Base-by-base conservation (phyloP, 2,113 vertebrate genomes). In the Phalacrocorax pelagicus region DNA sequence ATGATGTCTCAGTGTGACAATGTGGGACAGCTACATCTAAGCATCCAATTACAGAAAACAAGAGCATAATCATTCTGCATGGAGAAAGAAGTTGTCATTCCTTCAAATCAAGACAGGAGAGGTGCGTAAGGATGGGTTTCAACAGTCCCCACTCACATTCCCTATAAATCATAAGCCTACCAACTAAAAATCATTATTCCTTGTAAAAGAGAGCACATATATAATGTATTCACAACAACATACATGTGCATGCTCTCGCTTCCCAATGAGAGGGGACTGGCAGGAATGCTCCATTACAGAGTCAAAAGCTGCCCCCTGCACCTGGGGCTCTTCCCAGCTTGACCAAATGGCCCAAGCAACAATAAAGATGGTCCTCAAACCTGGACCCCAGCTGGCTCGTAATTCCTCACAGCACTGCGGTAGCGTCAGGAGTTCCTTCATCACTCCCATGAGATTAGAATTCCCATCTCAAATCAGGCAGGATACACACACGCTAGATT, bases 391-490 rank as follows among this genome's bases (percentile, higher is more conserved):
- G 86, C 83, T 96, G 88, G 55, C 51, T 92, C 3, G 0, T 63
- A 42, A 87, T 74, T 91, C 69, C 10, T 9, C 4, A 1, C 67
- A 81, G 80, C 15, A 3, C 71, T 38, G 52, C 3, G 0, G 61
- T 1, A 74, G 65, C 77, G 36, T 80, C 77, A 67, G 40, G 61
- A 84, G 77, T 5, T 92, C 67, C 75, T 49, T 58, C 63, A 81
- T 70, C 4, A 32, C 92, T 94, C 90, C 87, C 36, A 19, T 0
- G 4, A 54, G 95, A 92, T 59, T 61, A 71, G 57, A 87, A 94
- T 91, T 91, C 92, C 90, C 78, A 42, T 72, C 71, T 96, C 93
- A 34, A 90, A 93, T 79, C 87, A 91, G 58, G 49, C 77, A 96
- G 86, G 72, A 89, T 42, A 67, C 73, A 75, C 89, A 87, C 81